A percentile compares a stretch with the other conserved stretches of the same genome.
phyloP scores from a whole-genome alignment of 2,113 vertebrate genomes.

The Xiphias gladius region DNA sequence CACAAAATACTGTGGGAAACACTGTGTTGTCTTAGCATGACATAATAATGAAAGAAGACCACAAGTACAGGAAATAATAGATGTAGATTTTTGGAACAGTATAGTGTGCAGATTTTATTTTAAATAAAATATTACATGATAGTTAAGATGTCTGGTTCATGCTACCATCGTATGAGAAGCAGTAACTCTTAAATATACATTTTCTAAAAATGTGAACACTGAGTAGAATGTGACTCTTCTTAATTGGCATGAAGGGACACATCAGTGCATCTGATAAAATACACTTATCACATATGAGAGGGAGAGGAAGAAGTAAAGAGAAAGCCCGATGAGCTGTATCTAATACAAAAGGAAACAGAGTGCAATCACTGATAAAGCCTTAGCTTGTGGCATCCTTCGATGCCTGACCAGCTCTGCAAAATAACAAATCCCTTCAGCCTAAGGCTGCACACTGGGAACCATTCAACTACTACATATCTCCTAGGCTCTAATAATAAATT shows the following conservation, averaged over 20 bases:
- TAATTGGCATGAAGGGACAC: neutral
- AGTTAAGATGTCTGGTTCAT: neutral
- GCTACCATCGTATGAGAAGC: neutral
- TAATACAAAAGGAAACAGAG: slow-evolving; percentile 44
- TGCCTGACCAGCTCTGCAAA: slow-evolving; percentile 55
- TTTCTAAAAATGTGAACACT: slow-evolving; percentile 9
- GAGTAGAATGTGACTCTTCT: neutral
- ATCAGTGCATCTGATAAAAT: slow-evolving; percentile 10
- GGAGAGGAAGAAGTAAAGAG: slow-evolving; percentile 10
- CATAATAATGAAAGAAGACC: neutral
- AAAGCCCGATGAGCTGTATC: slow-evolving; percentile 42
- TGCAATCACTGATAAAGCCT: slow-evolving; percentile 53
- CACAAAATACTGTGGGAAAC: no score
- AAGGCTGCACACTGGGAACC: slow-evolving; percentile 23
- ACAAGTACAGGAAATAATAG: neutral
- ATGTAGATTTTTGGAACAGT: neutral
- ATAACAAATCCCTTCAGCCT: slow-evolving; percentile 58
- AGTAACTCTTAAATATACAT: neutral
- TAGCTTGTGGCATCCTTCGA: slow-evolving; percentile 49
- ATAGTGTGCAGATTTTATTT: neutral
- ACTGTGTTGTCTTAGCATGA: no score
- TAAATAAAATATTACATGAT: neutral
- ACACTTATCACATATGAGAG: slow-evolving; percentile 10
- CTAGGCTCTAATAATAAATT: slow-evolving; percentile 12
- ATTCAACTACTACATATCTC: slow-evolving; percentile 24